A percentile compares a stretch with the other conserved stretches of the same genome.
Conservation (phyloP, 2,888 invertebrate genomes). For the Alcis repandata region DNA sequence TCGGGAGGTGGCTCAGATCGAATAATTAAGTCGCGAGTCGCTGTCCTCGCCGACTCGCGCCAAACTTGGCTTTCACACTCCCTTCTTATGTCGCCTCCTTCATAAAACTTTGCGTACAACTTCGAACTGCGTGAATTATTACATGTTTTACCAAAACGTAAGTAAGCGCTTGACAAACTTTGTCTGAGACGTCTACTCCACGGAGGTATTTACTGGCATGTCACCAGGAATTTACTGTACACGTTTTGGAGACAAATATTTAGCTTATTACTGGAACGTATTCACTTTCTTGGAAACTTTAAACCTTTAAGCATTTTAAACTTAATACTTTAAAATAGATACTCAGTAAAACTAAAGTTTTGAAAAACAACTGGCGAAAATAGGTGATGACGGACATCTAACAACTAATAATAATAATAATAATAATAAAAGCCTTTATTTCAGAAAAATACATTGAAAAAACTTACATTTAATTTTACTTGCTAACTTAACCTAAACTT, state of each 20-base stretch:
- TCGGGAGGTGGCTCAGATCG: slow-evolving; percentile 71
- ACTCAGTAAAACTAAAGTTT: background rate
- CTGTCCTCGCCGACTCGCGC: slow-evolving; percentile 51
- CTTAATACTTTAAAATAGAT: background rate
- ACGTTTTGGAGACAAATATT: slow-evolving; percentile 37
- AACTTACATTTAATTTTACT: no score
- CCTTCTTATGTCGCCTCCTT: slow-evolving; percentile 62
- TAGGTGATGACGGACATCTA: no score
- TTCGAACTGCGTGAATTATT: slow-evolving; percentile 71
- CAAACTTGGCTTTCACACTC: slow-evolving; percentile 75
- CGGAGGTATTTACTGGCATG: slow-evolving; percentile 54
- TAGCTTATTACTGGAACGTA: slow-evolving; percentile 35
- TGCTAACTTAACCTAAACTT: no score
- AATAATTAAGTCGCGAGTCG: slow-evolving; percentile 69
- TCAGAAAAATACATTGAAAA: no score
- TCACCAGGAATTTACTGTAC: slow-evolving; percentile 43
- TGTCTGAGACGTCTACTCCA: slow-evolving; percentile 57
- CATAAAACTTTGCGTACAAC: slow-evolving; percentile 69
- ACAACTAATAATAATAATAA: no score
- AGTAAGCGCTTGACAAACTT: slow-evolving; percentile 73
- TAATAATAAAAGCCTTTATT: no score
- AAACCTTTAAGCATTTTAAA: slow-evolving; percentile 13
- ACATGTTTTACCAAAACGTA: slow-evolving; percentile 75
- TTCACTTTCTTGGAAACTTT: slow-evolving; percentile 25
- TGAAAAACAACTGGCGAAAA: background rate